Evolutionary conservation across 2,888 invertebrate genomes (phyloP), one percentile per base, ranked within the genome.

Genomic region (Caenorhabditis imperialis): DNA sequence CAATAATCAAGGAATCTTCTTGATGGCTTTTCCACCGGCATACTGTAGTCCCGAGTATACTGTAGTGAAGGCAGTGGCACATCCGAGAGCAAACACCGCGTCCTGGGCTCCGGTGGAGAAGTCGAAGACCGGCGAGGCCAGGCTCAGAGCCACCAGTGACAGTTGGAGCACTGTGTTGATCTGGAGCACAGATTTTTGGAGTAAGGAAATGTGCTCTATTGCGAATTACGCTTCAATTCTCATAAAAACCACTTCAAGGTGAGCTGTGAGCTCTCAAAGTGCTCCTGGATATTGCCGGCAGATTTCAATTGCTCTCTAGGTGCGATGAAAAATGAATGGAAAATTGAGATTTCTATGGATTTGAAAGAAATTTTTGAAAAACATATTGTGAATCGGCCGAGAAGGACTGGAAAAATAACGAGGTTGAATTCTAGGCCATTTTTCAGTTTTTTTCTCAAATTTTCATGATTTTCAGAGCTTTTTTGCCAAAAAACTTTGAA

Each of bases 91-190:
- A 83, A 94, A 93, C 1, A 81, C 53, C n/a, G 63, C 75, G 20
- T 74, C 61, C 18, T 79, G 54, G 33, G 63, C 62, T 14, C 25
- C 40, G 10, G 40, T 93, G 3, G 94, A 91, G 89, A 92, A 95
- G 61, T 92, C 91, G 89, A 95, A 94, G 40, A 96, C 93, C 1
- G 96, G 96, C 14, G 96, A 94, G 12, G 94, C 94, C 45, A 98
- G 90, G 14, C 95, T 94, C 0, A 93, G 91, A 40, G 94, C 94
- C 60, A 96, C 93, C 75, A 96, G 90, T 44, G 92, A 89, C 48
- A 98, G 90, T 89, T 98, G 97, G 27, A 98, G 91, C 5, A 92
- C 93, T 7, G 97, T 98, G 89, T 98, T 98, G 1, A 89, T 77
- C 90, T 90, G 62, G 57, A 81, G 53, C 18, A 16, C 10, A 27